A percentile compares a stretch with the other conserved stretches of the same genome.
Evolutionary conservation across 2,797 vertebrate genomes (phyloP).

Genomic region (Gymnopithys bicolor): DNA sequence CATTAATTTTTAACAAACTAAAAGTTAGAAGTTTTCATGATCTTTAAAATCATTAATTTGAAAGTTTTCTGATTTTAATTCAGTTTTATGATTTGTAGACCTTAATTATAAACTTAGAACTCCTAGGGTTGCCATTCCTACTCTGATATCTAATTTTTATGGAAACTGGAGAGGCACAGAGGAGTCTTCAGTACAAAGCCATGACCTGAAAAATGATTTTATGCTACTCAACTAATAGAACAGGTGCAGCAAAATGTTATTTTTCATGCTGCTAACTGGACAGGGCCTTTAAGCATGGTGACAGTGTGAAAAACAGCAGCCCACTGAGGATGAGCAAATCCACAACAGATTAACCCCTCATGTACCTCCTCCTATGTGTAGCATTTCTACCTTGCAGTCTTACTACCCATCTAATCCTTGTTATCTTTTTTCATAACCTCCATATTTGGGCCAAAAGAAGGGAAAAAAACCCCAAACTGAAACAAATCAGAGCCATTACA

Average conservation of each 20-base stretch:
- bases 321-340: neutral
- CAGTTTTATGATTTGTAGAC: neutral
- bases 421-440: neutral
- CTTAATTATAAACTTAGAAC: neutral
- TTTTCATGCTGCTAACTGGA: neutral
- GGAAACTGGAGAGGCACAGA: neutral
- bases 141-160: neutral
- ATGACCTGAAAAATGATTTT: neutral
- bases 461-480: rapidly evolving
- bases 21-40: neutral
- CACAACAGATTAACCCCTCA: rapidly evolving
- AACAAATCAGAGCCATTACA: neutral
- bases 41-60: neutral
- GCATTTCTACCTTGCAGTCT: neutral
- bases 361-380: rapidly evolving
- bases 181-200: neutral
- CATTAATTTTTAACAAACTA: neutral
- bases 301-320: neutral
- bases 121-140: neutral
- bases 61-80: neutral
- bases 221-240: neutral
- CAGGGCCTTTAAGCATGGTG: neutral
- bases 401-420: neutral
- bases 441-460: neutral
- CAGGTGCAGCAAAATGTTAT: neutral